Evolutionary conservation across 1,140 invertebrate genomes (phyloP).

Genomic region (Eriocheir sinensis): DNA sequence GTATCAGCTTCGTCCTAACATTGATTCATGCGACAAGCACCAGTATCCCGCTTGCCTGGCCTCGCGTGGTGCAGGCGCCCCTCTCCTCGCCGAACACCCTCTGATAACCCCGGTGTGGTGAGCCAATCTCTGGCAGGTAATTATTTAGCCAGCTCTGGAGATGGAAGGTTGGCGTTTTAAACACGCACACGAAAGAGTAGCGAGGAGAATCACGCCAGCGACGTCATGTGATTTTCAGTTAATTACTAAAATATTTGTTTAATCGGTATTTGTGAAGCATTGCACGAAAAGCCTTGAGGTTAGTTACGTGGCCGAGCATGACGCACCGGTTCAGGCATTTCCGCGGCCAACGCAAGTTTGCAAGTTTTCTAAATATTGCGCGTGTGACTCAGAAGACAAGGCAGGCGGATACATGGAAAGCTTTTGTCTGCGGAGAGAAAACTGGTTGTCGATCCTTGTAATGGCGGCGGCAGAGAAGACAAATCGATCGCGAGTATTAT

Average conservation of each 20-base stretch:
- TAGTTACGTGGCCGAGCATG: not conserved
- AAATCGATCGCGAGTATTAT: not conserved
- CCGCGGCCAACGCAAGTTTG: not conserved
- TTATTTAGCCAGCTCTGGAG: not conserved
- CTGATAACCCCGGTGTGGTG: not conserved
- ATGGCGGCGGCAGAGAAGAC: not conserved
- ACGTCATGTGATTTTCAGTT: no score
- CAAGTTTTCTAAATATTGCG: slow-evolving; percentile 15
- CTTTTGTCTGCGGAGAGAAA: not conserved
- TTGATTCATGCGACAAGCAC: not conserved
- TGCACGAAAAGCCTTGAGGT: not conserved
- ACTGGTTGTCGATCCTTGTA: slow-evolving; percentile 3
- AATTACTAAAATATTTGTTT: not conserved
- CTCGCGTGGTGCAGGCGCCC: not conserved
- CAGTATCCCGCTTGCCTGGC: no score
- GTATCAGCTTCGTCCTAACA: not conserved
- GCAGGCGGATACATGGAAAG: not conserved
- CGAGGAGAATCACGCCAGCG: not conserved
- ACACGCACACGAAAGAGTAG: not conserved
- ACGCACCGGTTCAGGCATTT: slow-evolving; percentile 12
- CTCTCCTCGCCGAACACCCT: not conserved
- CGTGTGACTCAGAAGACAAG: slow-evolving; percentile 2
- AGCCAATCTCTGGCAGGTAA: not conserved
- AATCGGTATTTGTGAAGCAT: not conserved
- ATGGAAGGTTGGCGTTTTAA: not conserved